Conservation (phyloP, 2,888 invertebrate genomes). For the Papilio demoleus region DNA sequence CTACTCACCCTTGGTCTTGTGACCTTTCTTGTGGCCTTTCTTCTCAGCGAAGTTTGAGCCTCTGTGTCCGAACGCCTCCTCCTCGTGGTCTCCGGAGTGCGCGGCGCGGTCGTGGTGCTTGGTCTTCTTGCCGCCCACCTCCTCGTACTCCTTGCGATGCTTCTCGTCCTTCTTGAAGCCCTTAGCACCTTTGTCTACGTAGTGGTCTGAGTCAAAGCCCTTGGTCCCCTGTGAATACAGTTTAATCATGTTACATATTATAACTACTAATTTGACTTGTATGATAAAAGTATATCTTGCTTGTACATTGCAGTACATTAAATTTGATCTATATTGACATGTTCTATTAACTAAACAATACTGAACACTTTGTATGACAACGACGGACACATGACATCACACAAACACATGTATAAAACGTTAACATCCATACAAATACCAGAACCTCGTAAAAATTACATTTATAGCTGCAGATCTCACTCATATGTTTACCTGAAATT, state of each 20-base stretch:
- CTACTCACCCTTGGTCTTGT: slow-evolving; percentile 86
- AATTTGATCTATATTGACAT: no score
- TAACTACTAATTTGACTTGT: not conserved
- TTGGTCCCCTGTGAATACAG: slow-evolving; percentile 72
- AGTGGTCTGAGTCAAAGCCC: slow-evolving; percentile 83
- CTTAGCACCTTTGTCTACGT: slow-evolving; percentile 83
- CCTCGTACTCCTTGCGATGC: slow-evolving; percentile 84
- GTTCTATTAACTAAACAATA: no score
- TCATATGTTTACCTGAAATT: not conserved
- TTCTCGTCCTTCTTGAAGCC: slow-evolving; percentile 84
- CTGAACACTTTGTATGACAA: not conserved
- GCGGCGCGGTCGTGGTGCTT: slow-evolving; percentile 86
- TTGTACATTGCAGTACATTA: no score
- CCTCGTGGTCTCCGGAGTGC: slow-evolving; percentile 86
- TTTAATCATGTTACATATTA: not conserved
- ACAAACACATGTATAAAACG: not conserved
- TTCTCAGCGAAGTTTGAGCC: slow-evolving; percentile 89
- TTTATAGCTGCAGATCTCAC: not conserved
- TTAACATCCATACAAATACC: not conserved
- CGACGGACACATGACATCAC: not conserved
- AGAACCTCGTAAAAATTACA: no score
- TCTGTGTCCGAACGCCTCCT: slow-evolving; percentile 86
- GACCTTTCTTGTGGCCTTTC: slow-evolving; percentile 90
- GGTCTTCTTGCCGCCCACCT: slow-evolving; percentile 85
- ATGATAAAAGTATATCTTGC: no score